Evolutionary conservation across 1,140 invertebrate species (phyloP), one percentile per base, ranked within the genome.

Genomic region (Drosophila bifasciata): DNA sequence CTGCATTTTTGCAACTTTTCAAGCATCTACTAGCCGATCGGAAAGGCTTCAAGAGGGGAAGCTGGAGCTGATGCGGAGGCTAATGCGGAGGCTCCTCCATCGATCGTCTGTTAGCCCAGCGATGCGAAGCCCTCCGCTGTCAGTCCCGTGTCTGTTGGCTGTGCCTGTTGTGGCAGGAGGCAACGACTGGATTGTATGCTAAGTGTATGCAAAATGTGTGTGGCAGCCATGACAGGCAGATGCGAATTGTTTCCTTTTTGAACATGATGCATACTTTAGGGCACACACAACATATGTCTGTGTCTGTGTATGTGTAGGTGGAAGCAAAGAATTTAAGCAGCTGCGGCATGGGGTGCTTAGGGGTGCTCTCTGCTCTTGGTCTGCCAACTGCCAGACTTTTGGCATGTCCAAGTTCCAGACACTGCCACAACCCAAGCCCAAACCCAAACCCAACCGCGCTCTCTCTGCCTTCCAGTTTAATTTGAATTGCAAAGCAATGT

Each of bases 171-270:
- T 28, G 40, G 40, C 48, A 40, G 48, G 23, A n/a, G n/a, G n/a
- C n/a, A 9, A 7, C 25, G 41, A 41, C n/a, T n/a, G n/a, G n/a
- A n/a, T n/a, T 19, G 51, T 60, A 70, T 71, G 68, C 68, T 59
- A 72, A 72, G 53, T 62, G 67, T 52, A 71, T 72, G 69, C 69
- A 72, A 71, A 72, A 57, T 43, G 28, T 17, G 6, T 25, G 28
- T 7, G 23, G 23, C 7, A 7, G 28, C 8, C 56, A 5, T 45
- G 67, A 71, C 67, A 72, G 69, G 25, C 59, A 62, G 41, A 55
- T 49, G 39, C 67, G 39, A 51, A 62, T 55, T 50, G 61, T 67
- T 71, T 72, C 71, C 49, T 28, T 36, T 36, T 43, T 15, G 17
- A 41, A 13, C n/a, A 21, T 51, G 39, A 36, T 16, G 51, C 36